Base-by-base conservation (phyloP, 2,888 invertebrate genomes). In the Agriopis aurantiaria region DNA sequence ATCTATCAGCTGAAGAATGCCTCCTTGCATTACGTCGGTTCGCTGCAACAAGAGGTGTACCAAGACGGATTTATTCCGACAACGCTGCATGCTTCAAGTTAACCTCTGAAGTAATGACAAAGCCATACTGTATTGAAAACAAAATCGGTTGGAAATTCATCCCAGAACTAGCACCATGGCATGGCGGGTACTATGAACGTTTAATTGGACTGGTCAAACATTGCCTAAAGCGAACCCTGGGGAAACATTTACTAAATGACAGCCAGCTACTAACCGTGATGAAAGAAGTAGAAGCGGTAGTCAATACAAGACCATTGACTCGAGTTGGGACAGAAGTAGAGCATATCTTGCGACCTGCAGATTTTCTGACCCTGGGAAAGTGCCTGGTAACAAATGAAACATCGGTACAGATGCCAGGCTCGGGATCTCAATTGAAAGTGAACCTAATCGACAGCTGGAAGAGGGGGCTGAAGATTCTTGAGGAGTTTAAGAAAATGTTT, bases 171-270 rank as follows among this genome's bases (percentile, higher is more conserved):
- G 76, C 77, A 0, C 80, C 77, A 3, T 78, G 78, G 77, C 49
- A 53, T 46, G 78, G 77, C 0, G 78, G 79, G 0, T 69, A 71
- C 17, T 79, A 79, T 41, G 78, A 79, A 49, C 33, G 74, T 14
- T 8, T 78, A 5, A 41, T 72, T 0, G 68, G 57, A 7, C 8
- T 63, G 1, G 62, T 63, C 6, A 63, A 63, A 33, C 9, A 63
- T n/a, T 55, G 64, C 48, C 6, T 64, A 14, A 49, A 56, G 41
- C 12, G 57, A 12, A 49, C 64, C 40, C n/a, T 49, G n/a, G 56
- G n/a, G 7, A 56, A 56, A n/a, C 56, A 56, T 14, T 14, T 56
- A 9, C 41, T 56, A 8, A 41, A 56, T 56, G 41, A 56, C 9
- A 56, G 41, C 10, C 56, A 56, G 10, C 10, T 56, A 10, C 8